Conservation (phyloP, 2,113 vertebrate species). For the Mirounga angustirostris region DNA sequence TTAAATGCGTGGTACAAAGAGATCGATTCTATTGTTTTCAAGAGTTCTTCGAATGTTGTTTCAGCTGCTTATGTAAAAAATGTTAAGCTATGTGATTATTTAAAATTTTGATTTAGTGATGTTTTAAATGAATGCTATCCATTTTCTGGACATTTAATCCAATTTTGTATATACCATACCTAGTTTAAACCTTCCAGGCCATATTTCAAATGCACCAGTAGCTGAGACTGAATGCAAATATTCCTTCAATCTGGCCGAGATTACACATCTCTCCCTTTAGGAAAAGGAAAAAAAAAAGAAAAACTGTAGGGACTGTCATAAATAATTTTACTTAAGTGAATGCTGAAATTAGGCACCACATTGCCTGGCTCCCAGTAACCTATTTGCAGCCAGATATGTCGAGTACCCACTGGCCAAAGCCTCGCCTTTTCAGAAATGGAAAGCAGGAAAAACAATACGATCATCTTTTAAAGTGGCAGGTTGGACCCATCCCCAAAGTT, state of each 20-base stretch:
- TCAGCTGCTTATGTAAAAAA: slow-evolving; percentile 85
- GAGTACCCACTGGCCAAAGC: slow-evolving; percentile 84
- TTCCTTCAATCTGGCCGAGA: slow-evolving; percentile 76
- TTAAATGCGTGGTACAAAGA: slow-evolving; percentile 69
- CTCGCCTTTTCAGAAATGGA: slow-evolving; percentile 86
- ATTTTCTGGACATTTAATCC: slow-evolving; percentile 72
- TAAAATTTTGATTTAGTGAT: slow-evolving; percentile 80
- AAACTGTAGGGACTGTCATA: slow-evolving; percentile 83
- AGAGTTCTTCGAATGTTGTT: slow-evolving; percentile 83
- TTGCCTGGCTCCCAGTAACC: slow-evolving; percentile 87
- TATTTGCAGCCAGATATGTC: slow-evolving; percentile 88
- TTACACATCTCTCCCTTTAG: slow-evolving; percentile 59
- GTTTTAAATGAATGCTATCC: slow-evolving; percentile 74
- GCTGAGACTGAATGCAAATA: slow-evolving; percentile 78
- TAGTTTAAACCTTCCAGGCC: slow-evolving; percentile 66
- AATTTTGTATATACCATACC: slow-evolving; percentile 66
- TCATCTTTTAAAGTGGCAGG: slow-evolving; percentile 85
- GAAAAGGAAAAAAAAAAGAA: slow-evolving; percentile 80
- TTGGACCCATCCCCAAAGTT: slow-evolving; percentile 82
- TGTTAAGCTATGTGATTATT: slow-evolving; percentile 73
- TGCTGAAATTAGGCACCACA: slow-evolving; percentile 89
- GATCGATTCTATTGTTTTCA: slow-evolving; percentile 34
- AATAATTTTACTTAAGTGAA: slow-evolving; percentile 91
- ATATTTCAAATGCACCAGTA: slow-evolving; percentile 74
- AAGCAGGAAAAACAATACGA: slow-evolving; percentile 88